A percentile compares a stretch with the other conserved stretches of the same genome.
Evolutionary conservation across 2,797 vertebrate species (phyloP).

Genomic region (Melanotaenia parkinsoni): DNA sequence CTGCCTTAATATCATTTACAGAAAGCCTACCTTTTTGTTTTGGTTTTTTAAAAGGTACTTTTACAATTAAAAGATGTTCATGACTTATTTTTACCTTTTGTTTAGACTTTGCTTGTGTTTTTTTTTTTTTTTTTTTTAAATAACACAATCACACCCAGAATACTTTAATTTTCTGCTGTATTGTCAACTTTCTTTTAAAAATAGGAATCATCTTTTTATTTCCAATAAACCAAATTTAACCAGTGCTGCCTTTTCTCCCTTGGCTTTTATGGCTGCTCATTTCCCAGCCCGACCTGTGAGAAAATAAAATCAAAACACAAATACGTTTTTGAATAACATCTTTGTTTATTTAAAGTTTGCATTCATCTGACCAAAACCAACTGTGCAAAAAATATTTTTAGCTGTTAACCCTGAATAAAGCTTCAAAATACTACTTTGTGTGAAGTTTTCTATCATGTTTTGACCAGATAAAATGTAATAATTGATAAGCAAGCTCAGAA

Average conservation of each 20-base stretch:
- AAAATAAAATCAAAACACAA: background rate
- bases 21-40: slow-evolving; percentile 5
- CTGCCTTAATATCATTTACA: slow-evolving; percentile 56
- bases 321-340: background rate
- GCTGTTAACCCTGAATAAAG: slow-evolving; percentile 6
- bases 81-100: slow-evolving; percentile 34
- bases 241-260: background rate
- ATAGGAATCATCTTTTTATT: slow-evolving; percentile 35
- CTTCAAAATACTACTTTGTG: background rate
- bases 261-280: slow-evolving; percentile 4
- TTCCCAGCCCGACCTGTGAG: background rate
- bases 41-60: slow-evolving; percentile 34
- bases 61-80: slow-evolving; percentile 19
- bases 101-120: slow-evolving; percentile 41
- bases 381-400: slow-evolving; percentile 16
- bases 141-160: slow-evolving; percentile 9
- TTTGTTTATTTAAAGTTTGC: slow-evolving; percentile 51
- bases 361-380: slow-evolving; percentile 28
- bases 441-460: background rate
- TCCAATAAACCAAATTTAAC: slow-evolving; percentile 63
- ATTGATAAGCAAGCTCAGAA: background rate
- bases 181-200: slow-evolving; percentile 14
- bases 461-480: slow-evolving; percentile 1
- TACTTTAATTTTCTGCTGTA: slow-evolving; percentile 30
- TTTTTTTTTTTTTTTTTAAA: slow-evolving; percentile 22